Base-by-base conservation (phyloP, 2,888 invertebrate species). In the Acrobasis suavella region DNA sequence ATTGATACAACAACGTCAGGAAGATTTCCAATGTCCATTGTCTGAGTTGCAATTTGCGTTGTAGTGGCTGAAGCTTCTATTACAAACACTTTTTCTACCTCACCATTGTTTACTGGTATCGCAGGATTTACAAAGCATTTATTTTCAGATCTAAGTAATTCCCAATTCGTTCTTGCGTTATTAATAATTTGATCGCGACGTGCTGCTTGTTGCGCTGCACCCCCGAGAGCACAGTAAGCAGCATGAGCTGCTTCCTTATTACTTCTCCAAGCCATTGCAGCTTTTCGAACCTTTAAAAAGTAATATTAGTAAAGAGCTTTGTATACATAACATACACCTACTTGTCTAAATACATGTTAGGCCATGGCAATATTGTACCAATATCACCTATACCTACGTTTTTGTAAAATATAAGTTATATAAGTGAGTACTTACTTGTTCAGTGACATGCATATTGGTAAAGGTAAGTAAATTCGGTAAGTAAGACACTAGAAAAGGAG, bases 81-180 rank as follows among this genome's bases (percentile, higher is more conserved):
- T 15, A 78, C 71, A 60, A 83, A 82, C 58, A 89, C 89, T 73
- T 87, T 87, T 66, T 87, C 86, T 38, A 75, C 64, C 32, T 86
- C 87, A 15, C 70, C 69, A 67, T 75, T 80, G 75, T 91, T 92
- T 0, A 72, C 82, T 60, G 83, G 78, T 66, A 77, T 89, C 56
- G 82, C 67, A 42, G 81, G 69, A 39, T 81, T 81, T 9, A 83
- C 74, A 50, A 94, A 91, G 69, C 93, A 94, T 83, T 94, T 95
- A 42, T 94, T 95, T 86, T 95, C 95, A 5, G 96, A 95, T 65
- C 96, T 93, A 14, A 96, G 85, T 58, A 96, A 85, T 81, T 97
- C 96, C 97, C 97, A 97, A 78, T 96, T 97, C n/a, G 96, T 96
- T 68, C 96, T 94, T 1, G 97, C 97, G 78, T 97, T 97, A 50